Evolutionary conservation across 2,113 vertebrate genomes (phyloP), one percentile per base, ranked within the genome.

Genomic region (Setophaga petechia): DNA sequence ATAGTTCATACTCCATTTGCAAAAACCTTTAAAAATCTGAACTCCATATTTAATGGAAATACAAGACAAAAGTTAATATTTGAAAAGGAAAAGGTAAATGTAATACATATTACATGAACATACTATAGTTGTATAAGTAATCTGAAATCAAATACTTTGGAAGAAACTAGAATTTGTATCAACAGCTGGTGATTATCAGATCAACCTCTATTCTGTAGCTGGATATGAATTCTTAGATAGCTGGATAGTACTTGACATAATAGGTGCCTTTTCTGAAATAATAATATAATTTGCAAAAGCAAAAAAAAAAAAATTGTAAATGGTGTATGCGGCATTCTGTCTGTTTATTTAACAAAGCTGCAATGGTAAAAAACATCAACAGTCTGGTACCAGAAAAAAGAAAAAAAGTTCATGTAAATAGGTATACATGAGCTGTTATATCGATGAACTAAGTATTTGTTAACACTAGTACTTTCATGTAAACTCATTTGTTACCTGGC

Each of bases 401-500:
- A 39, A 57, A 73, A 78, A 72, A 16, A 0, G 0, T 0, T 19
- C 9, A 4, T 17, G 12, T 35, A 72, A 83, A 47, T 17, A 51
- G 43, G 7, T 84, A 30, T 46, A 49, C 9, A 20, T 35, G 43
- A 52, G 21, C 16, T 83, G 5, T 55, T 74, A 23, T 7, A 35
- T 62, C 28, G 51, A 12, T 31, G 25, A 83, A 24, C 15, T 46
- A 67, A 51, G 28, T 37, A 57, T 35, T 83, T 47, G 27, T 47
- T 84, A 44, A 66, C 16, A 25, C 8, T 74, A 71, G 81, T 59
- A n/a, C 33, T 84, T 87, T 81, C 20, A 24, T 35, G 6, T 88
- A 67, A 77, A 63, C 10, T 84, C 30, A 78, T 90, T 74, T 21
- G 14, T 74, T 77, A 51, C 22, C 55, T 92, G 37, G n/a, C 43